Conservation (phyloP, 1,140 invertebrate species). For the Drosophila nigrodunni region DNA sequence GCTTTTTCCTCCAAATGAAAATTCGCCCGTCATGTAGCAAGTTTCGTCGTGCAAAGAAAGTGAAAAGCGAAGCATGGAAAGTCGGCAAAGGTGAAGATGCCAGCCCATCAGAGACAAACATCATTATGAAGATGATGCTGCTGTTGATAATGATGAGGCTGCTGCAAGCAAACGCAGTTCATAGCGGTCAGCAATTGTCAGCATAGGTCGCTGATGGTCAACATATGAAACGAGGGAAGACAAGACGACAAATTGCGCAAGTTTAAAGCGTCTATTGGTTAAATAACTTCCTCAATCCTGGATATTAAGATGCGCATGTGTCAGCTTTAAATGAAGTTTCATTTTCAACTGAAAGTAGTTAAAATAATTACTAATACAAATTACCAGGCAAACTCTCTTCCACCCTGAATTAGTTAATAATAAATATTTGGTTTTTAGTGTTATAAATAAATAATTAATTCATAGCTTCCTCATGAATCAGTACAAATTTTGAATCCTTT, state of each 20-base stretch:
- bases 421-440: too few species aligned
- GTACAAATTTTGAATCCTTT: too few species aligned
- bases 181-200: conserved; percentile 68
- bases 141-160: conserved; percentile 12
- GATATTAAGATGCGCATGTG: conserved; percentile 1
- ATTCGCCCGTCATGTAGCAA: conserved; percentile 58
- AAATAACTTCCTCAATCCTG: conserved; percentile 34
- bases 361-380: neutral
- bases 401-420: too few species aligned
- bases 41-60: conserved; percentile 70
- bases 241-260: conserved; percentile 40
- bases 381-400: too few species aligned
- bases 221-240: conserved; percentile 15
- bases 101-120: conserved; percentile 17
- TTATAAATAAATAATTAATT: too few species aligned
- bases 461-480: too few species aligned
- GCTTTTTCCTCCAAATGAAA: conserved; percentile 20
- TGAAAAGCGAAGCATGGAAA: conserved; percentile 75
- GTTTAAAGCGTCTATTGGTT: conserved; percentile 24
- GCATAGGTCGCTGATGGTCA: conserved; percentile 32
- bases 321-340: neutral
- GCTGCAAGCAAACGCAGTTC: conserved; percentile 48
- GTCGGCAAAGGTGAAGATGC: conserved; percentile 80
- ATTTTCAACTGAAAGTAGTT: neutral
- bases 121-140: neutral